Evolutionary conservation across 37 sponge, comb jelly and placozoan species (phyloP).

Genomic region (Spongia lamella): DNA sequence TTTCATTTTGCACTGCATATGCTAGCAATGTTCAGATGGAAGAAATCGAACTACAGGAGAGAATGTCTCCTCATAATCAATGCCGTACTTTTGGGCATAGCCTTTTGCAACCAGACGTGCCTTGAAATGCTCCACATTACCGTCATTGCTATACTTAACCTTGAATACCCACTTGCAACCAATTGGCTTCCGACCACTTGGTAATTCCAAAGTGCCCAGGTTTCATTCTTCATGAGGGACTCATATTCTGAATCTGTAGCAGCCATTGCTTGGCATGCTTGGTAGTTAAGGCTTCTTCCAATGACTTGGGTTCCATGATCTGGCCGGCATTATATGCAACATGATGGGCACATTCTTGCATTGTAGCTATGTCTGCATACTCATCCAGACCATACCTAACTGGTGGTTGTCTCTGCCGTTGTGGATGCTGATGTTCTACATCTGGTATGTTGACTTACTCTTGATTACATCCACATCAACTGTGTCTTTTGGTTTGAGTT

Average conservation of each 20-base stretch:
- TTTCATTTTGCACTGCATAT: slow-evolving; percentile 3
- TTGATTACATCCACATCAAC: neutral
- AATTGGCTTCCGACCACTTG: neutral
- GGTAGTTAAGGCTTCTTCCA: slow-evolving; percentile 18
- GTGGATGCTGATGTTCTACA: neutral
- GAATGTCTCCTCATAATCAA: slow-evolving; percentile 25
- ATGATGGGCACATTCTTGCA: too few species aligned
- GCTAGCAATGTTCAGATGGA: slow-evolving; percentile 15
- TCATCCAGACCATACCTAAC: slow-evolving; percentile 4
- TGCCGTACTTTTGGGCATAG: slow-evolving; percentile 9
- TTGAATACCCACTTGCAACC: neutral
- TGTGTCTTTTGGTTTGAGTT: neutral
- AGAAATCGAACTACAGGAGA: neutral
- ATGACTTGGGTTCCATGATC: neutral
- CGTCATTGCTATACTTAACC: neutral
- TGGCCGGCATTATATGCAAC: neutral
- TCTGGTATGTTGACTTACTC: neutral
- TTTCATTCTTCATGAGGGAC: slow-evolving; percentile 17
- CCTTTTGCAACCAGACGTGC: slow-evolving; percentile 16
- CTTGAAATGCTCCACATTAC: slow-evolving; percentile 4
- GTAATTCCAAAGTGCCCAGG: neutral
- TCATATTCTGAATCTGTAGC: slow-evolving; percentile 20
- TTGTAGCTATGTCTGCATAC: neutral
- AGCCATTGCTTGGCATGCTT: neutral
- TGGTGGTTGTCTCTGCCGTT: neutral